phyloP scores from a whole-genome alignment of 2,113 vertebrate species.

The Leptocoma aspasia region DNA sequence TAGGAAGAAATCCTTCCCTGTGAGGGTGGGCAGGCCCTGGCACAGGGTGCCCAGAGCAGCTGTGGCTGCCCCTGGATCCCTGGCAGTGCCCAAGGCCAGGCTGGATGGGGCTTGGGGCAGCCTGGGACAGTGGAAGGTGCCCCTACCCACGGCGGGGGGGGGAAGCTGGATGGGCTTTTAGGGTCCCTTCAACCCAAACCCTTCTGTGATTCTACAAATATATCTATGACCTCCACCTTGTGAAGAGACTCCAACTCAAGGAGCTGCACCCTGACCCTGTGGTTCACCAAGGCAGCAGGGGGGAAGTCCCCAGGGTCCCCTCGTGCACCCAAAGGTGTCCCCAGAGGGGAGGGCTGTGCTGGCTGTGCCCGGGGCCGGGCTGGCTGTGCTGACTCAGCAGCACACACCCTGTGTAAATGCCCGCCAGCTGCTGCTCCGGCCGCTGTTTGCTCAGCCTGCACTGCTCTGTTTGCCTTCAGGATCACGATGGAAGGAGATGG shows the following conservation, averaged over 20 bases:
- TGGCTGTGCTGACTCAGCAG: conserved; percentile 27
- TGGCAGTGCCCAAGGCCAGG: background rate
- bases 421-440: background rate
- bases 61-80: background rate
- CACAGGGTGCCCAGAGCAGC: background rate
- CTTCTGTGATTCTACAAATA: background rate
- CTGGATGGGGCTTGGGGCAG: fast-evolving
- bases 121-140: fast-evolving
- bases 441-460: background rate
- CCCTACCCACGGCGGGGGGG: background rate
- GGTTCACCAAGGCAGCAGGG: background rate
- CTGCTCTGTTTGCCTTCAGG: conserved; percentile 7
- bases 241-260: background rate
- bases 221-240: fast-evolving
- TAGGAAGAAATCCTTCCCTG: background rate
- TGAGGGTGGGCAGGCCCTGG: fast-evolving
- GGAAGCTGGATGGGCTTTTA: background rate
- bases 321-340: background rate
- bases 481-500: conserved; percentile 39
- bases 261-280: fast-evolving
- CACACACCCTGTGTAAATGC: conserved; percentile 17
- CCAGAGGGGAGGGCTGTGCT: background rate
- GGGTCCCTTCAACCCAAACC: background rate
- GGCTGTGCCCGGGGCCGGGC: fast-evolving
- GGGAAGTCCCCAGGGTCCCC: background rate